Evolutionary conservation across 1,140 invertebrate genomes (phyloP), one percentile per base, ranked within the genome.

Genomic region (Orchesella cincta): DNA sequence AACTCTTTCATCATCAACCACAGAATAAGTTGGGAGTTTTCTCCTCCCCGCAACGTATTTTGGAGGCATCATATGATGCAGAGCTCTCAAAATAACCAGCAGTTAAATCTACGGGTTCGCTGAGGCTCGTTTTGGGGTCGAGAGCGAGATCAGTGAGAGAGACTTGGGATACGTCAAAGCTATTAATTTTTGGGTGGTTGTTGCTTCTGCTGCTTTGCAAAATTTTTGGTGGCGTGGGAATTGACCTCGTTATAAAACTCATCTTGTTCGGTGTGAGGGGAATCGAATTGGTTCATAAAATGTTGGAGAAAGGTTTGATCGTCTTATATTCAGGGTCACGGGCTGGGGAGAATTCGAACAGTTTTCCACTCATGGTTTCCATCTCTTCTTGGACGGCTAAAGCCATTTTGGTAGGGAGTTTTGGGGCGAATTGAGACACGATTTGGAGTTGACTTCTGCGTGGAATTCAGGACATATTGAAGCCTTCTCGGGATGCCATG

Each of bases 401-500:
- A 0, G 62, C 28, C 73, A 82, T 75, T 34, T 74, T 64, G 1
- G 79, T 76, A 16, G 81, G 81, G 2, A 82, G 76, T 64, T 80
- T 80, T 12, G 77, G 74, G 5, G 62, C 72, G 12, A 82, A 35
- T 34, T 54, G 31, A 28, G 78, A 79, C 23, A 82, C 52, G 8
- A 82, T 73, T 79, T 82, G 77, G 39, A 82, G 31, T 75, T 82
- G 81, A 31, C 77, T 79, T 20, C 81, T 29, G 1, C 81, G 62
- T 18, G 81, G 81, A 71, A 82, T 75, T 0, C 79, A 75, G 2
- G 78, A 80, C 79, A 82, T 80, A 62, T 82, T 82, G n/a, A 82
- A 77, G n/a, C 81, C 81, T 28, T 78, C 79, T 31, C 78, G 36
- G 2, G 77, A 73, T 1, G 81, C 79, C 77, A 82, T 80, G 35